Conservation (phyloP, 2,888 invertebrate genomes). For the Sussaba pulchella region DNA sequence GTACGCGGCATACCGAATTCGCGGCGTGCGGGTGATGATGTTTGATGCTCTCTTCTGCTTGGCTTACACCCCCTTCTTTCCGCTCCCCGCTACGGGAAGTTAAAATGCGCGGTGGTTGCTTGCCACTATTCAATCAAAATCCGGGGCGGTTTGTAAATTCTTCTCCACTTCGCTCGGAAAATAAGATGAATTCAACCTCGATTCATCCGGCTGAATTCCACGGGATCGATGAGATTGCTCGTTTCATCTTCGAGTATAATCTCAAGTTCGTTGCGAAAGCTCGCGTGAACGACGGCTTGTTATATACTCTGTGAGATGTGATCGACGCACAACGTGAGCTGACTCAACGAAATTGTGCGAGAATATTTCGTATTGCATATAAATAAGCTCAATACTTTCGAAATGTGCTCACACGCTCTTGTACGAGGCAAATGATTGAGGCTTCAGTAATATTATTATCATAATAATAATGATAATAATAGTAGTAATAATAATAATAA, state of each 20-base stretch:
- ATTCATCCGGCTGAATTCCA: slow-evolving; percentile 19
- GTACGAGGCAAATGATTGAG: too few species aligned
- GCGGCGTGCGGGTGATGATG: slow-evolving; percentile 31
- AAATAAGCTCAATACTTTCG: background rate
- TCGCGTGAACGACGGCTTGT: background rate
- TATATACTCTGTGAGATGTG: background rate
- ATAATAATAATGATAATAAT: too few species aligned
- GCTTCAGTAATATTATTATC: too few species aligned
- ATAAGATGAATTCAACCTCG: background rate
- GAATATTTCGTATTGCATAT: slow-evolving; percentile 7
- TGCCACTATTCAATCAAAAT: slow-evolving; percentile 11
- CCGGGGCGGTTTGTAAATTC: background rate
- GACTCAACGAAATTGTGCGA: slow-evolving; percentile 1
- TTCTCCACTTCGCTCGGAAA: too few species aligned
- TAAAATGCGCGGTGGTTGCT: background rate
- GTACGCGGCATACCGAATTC: background rate
- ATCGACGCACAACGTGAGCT: background rate
- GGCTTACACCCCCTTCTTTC: too few species aligned
- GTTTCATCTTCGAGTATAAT: slow-evolving; percentile 40
- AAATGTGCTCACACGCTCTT: background rate
- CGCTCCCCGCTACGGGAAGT: too few species aligned
- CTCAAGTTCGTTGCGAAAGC: slow-evolving; percentile 10
- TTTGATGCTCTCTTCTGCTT: slow-evolving; percentile 51
- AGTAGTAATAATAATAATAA: too few species aligned
- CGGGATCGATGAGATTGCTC: slow-evolving; percentile 42